A percentile compares a stretch with the other conserved stretches of the same genome.
phyloP scores from a whole-genome alignment of 2,797 vertebrate species.

The Poecilia velifera region DNA sequence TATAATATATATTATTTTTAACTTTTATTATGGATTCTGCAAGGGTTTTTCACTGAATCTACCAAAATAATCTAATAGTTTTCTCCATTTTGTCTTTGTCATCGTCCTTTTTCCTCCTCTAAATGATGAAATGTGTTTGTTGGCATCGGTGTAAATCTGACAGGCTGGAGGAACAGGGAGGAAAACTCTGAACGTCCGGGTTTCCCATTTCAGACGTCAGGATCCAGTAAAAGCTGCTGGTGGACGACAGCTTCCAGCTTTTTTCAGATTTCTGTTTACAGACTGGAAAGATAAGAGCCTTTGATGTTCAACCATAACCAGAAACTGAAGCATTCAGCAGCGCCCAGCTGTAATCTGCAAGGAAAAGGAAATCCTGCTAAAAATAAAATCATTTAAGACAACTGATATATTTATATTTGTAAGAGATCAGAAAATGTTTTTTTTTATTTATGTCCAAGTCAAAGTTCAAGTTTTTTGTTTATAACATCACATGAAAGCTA shows the following conservation, averaged over 20 bases:
- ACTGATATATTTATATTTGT: not conserved
- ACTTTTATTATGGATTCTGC: too few relatives aligned
- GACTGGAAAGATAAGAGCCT: not conserved
- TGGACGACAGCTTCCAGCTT: slow-evolving; percentile 10
- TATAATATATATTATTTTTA: too few relatives aligned
- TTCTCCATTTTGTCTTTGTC: not conserved
- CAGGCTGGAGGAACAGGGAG: slow-evolving; percentile 58
- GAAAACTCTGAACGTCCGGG: slow-evolving; percentile 53
- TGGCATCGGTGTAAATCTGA: slow-evolving; percentile 43
- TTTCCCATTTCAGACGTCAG: slow-evolving; percentile 43
- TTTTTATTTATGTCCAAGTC: not conserved
- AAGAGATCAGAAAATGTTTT: not conserved
- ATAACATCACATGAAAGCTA: too few relatives aligned
- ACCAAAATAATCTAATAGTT: not conserved
- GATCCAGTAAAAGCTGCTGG: slow-evolving; percentile 42
- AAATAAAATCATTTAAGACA: not conserved
- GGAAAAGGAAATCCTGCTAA: not conserved
- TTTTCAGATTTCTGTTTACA: not conserved
- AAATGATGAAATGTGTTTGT: slow-evolving; percentile 3
- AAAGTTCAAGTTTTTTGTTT: not conserved
- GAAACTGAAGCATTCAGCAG: not conserved
- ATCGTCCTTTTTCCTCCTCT: not conserved
- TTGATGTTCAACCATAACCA: not conserved
- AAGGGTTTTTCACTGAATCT: not conserved
- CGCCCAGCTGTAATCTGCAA: not conserved